A percentile compares a stretch with the other conserved stretches of the same genome.
phyloP scores from a whole-genome alignment of 1,140 invertebrate species.

The Drosophila funebris region DNA sequence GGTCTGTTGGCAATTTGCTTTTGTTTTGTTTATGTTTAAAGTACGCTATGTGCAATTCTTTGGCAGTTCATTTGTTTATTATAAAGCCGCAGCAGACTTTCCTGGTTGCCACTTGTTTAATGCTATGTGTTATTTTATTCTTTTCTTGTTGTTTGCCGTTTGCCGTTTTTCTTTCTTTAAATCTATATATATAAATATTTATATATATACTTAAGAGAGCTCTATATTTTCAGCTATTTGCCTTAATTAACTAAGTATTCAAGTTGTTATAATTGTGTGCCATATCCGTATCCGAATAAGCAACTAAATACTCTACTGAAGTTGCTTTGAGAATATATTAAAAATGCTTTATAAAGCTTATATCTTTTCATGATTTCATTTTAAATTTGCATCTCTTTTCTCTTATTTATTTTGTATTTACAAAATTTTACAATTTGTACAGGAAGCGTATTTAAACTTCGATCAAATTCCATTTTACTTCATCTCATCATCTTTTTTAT shows the following conservation, averaged over 20 bases:
- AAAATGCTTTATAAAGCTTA: too few species aligned
- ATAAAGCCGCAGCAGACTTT: slow-evolving; percentile 69
- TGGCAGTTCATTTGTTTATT: slow-evolving; percentile 78
- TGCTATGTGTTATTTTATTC: slow-evolving; percentile 19
- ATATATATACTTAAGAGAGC: slow-evolving; percentile 45
- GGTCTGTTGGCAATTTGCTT: slow-evolving; percentile 18
- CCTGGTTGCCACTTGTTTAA: slow-evolving; percentile 73
- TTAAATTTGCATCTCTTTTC: too few species aligned
- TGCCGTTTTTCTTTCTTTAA: background rate
- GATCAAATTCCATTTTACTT: background rate
- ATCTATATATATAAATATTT: background rate
- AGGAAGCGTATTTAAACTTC: background rate
- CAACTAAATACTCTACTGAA: too few species aligned
- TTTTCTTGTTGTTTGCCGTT: slow-evolving; percentile 53
- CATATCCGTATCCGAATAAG: too few species aligned
- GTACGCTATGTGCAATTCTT: slow-evolving; percentile 73
- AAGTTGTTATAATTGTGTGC: background rate
- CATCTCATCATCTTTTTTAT: background rate
- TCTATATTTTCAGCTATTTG: slow-evolving; percentile 6
- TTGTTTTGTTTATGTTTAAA: slow-evolving; percentile 77
- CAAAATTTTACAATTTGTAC: too few species aligned
- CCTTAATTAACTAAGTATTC: background rate
- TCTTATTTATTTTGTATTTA: too few species aligned
- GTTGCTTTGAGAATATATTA: too few species aligned
- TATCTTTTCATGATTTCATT: too few species aligned